phyloP scores from a whole-genome alignment of 30 jellyfish, hydroid and myxozoan species.

The Pseudorhiza aurosa region DNA sequence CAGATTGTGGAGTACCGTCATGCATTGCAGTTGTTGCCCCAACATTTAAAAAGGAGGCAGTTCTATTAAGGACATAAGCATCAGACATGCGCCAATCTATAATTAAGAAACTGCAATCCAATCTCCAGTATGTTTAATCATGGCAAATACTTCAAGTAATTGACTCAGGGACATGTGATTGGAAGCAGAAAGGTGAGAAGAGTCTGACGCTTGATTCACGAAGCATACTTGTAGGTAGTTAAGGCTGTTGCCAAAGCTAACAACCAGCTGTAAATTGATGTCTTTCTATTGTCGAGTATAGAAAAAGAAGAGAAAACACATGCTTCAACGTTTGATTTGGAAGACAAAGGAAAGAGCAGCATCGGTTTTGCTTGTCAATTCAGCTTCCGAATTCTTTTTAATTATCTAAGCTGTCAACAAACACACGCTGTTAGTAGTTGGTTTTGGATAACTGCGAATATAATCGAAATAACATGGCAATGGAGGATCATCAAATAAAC shows the following conservation, averaged over 20 bases:
- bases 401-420: not conserved
- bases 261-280: not conserved
- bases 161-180: too few species aligned
- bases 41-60: too few species aligned
- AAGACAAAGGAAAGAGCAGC: not conserved
- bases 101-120: too few species aligned
- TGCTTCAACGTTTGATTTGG: not conserved
- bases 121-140: too few species aligned
- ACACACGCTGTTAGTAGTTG: not conserved
- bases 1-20: too few species aligned
- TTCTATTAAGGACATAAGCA: too few species aligned
- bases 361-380: not conserved
- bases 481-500: not conserved
- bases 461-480: not conserved
- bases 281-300: not conserved
- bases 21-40: too few species aligned
- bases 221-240: too few species aligned
- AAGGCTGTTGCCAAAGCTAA: not conserved
- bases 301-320: not conserved
- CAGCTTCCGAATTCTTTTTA: conserved; percentile 11
- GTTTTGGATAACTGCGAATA: not conserved
- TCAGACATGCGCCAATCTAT: too few species aligned
- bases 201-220: too few species aligned
- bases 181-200: too few species aligned
- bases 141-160: too few species aligned